Percentiles rank a stretch among this genome's conserved stretches.
phyloP scores from a whole-genome alignment of 1,140 invertebrate genomes.

The Drosophila ironensis region DNA sequence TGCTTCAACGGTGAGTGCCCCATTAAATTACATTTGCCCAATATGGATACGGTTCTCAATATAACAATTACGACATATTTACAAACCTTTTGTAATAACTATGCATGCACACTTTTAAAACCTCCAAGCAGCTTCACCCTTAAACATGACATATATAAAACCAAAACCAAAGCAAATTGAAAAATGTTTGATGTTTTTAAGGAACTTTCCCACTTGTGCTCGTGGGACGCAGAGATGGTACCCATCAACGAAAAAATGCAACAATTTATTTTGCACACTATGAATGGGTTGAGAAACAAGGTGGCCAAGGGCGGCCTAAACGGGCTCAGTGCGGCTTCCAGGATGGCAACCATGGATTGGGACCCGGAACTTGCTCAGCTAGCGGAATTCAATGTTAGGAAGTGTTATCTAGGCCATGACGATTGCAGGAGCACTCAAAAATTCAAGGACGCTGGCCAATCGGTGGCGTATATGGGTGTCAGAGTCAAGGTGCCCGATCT shows the following conservation, averaged over 20 bases:
- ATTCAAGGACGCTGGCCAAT: slow-evolving; percentile 38
- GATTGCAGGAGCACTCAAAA: slow-evolving; percentile 35
- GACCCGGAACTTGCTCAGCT: slow-evolving; percentile 47
- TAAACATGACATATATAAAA: too few species aligned
- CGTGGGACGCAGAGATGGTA: slow-evolving; percentile 12
- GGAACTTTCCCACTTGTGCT: not conserved
- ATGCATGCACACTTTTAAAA: too few species aligned
- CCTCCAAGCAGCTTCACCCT: too few species aligned
- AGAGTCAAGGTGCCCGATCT: not conserved
- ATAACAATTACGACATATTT: too few species aligned
- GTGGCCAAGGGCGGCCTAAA: slow-evolving; percentile 21
- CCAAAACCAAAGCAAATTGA: too few species aligned
- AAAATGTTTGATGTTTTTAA: too few species aligned
- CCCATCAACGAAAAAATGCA: not conserved
- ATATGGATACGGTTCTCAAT: not conserved
- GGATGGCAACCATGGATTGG: slow-evolving; percentile 58
- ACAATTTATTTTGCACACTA: not conserved
- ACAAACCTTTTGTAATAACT: too few species aligned
- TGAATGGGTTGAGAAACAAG: slow-evolving; percentile 23
- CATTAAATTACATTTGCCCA: not conserved
- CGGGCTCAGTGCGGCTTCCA: slow-evolving; percentile 26
- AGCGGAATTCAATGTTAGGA: slow-evolving; percentile 48
- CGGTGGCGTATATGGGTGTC: slow-evolving; percentile 10
- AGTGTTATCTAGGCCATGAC: slow-evolving; percentile 36
- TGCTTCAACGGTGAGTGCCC: not conserved